These are phyloP conservation scores for Pandemis cinnamomeana DNA, from an alignment of 2,888 invertebrate species.

Conservation along the genomic window DNA sequence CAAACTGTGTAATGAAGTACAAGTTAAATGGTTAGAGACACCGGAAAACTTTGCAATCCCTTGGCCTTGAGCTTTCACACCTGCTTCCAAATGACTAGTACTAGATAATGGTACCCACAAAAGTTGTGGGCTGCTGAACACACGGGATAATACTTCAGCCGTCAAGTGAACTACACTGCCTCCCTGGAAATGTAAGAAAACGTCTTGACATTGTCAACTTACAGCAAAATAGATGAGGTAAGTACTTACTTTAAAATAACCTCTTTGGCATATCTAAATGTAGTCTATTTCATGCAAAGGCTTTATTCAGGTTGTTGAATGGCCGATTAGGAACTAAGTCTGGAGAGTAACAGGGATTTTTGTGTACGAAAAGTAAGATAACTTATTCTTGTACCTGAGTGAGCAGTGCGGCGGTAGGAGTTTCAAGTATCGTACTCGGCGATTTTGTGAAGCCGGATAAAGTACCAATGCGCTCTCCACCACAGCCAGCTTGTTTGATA, in stretches of 20 bases:
- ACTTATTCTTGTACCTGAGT: constrained; percentile 85
- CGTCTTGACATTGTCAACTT: too few relatives aligned
- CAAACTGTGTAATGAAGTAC: constrained; percentile 88
- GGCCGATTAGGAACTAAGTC: not conserved
- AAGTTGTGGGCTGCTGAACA: constrained; percentile 85
- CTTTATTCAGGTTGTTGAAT: not conserved
- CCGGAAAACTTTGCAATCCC: constrained; percentile 89
- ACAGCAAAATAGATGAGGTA: too few relatives aligned
- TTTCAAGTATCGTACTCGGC: constrained; percentile 85
- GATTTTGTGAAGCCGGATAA: constrained; percentile 85
- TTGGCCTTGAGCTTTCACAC: constrained; percentile 86
- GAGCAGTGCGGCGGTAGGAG: constrained; percentile 90
- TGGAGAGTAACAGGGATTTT: not conserved
- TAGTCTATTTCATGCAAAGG: not conserved
- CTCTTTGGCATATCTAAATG: not conserved
- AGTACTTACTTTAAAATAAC: not conserved
- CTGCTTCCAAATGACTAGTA: constrained; percentile 87
- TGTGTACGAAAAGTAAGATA: not conserved
- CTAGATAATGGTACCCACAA: constrained; percentile 90
- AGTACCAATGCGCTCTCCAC: constrained; percentile 87
- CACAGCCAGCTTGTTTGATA: constrained; percentile 84
- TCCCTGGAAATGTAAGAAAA: constrained; percentile 79
- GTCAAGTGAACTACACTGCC: constrained; percentile 94
- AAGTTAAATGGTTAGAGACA: constrained; percentile 78
- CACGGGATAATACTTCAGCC: constrained; percentile 88